Evolutionary conservation across 2,113 vertebrate genomes (phyloP).

Genomic region (Platycercus adscitus): DNA sequence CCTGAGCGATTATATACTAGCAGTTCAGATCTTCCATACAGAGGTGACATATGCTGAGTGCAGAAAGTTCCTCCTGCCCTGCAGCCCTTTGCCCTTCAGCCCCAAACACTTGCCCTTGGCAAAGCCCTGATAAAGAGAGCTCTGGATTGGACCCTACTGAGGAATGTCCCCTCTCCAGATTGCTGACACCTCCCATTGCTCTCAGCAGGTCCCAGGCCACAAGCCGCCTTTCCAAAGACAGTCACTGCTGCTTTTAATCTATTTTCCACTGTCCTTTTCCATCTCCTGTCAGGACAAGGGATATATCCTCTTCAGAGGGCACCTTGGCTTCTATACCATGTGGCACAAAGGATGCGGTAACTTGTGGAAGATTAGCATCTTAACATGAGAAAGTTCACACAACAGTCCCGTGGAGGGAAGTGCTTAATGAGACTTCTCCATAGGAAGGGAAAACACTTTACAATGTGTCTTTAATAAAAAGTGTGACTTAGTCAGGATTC

Average conservation of each 20-base stretch:
- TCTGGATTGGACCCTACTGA: background rate
- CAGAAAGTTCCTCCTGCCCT: background rate
- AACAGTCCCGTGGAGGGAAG: background rate
- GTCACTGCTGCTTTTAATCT: background rate
- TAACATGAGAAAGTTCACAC: background rate
- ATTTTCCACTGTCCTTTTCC: background rate
- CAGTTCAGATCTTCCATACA: background rate
- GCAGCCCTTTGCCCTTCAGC: background rate
- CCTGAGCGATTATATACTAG: fast-evolving
- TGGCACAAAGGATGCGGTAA: background rate
- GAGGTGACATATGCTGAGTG: background rate
- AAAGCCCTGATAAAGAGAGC: background rate
- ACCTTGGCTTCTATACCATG: background rate
- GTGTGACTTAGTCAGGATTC: background rate
- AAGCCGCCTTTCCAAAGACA: fast-evolving
- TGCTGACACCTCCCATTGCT: background rate
- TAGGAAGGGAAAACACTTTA: background rate
- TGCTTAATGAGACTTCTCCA: background rate
- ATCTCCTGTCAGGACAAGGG: background rate
- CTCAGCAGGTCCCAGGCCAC: background rate
- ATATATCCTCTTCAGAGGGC: background rate
- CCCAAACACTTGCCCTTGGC: background rate
- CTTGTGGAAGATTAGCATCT: background rate
- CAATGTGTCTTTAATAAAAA: background rate
- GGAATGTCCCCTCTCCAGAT: background rate